Base-by-base conservation (phyloP, 2,888 invertebrate genomes). In the Epinotia ramella region DNA sequence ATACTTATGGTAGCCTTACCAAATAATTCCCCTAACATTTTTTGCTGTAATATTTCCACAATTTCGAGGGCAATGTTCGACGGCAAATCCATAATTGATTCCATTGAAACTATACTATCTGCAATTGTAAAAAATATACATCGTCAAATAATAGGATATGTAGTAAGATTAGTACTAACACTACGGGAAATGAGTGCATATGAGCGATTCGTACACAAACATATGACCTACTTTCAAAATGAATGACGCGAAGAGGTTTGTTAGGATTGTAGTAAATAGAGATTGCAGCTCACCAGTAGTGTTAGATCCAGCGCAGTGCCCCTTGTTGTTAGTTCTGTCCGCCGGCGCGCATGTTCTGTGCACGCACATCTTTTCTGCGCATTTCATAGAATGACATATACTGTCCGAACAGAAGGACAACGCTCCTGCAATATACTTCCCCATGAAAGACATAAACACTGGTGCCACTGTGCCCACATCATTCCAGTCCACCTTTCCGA, bases 1-100 rank as follows among this genome's bases (percentile, higher is more conserved):
- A 93, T 91, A 77, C 94, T 94, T 67, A 94, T 82, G 12, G 94
- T 93, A 64, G 87, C 88, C 79, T 93, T 94, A 44, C 94, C 94
- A 79, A 87, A 93, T 76, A 93, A 78, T 78, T 91, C 92, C 7
- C 92, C 92, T 66, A 87, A 80, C 89, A 94, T 87, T 84, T 89
- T 91, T 56, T 91, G 88, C 83, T 93, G 87, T 78, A 94, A 82
- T 73, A 92, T 92, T 59, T 93, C 92, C n/a, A 93, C 90, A 65
- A 91, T 87, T 85, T 93, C 91, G 73, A 90, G 89, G 68, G 87
- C 91, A 24, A 92, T 82, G 73, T 91, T 93, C 56, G 92, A 91
- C 7, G 94, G 93, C 77, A 93, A 85, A 84, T 94, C 91, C 90
- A 90, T 90, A 59, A 90, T 88, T 12, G 93, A 89, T 80, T 91